phyloP scores from a whole-genome alignment of 2,797 vertebrate genomes.

The Enteromius fasciolatus region DNA sequence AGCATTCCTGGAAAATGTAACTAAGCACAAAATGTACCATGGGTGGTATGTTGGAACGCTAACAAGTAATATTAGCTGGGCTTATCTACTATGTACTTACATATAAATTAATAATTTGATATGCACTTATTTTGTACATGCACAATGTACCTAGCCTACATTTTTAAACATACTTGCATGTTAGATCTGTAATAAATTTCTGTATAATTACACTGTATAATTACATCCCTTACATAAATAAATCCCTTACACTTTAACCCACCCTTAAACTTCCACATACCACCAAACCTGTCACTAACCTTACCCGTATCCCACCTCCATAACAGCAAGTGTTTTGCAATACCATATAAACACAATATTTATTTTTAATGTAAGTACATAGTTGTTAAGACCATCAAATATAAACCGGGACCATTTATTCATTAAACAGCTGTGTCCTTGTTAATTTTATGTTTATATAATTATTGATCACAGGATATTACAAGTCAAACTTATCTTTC shows the following conservation, averaged over 20 bases:
- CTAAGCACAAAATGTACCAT: no score
- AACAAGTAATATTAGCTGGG: not conserved
- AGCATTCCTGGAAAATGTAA: no score
- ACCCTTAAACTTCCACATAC: not conserved
- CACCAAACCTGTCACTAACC: not conserved
- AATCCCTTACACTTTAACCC: not conserved
- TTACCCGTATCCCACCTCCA: not conserved
- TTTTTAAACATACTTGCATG: not conserved
- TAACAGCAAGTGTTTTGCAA: not conserved
- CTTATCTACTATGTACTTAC: not conserved
- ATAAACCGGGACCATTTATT: not conserved
- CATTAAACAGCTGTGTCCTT: not conserved
- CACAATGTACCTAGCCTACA: not conserved
- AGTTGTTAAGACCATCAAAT: not conserved
- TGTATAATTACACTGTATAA: not conserved
- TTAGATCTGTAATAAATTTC: not conserved
- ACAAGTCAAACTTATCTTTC: not conserved
- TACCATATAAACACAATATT: not conserved
- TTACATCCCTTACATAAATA: no score
- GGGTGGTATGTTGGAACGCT: no score
- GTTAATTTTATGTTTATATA: not conserved
- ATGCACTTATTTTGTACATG: not conserved
- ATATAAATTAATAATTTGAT: not conserved
- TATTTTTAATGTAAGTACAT: not conserved
- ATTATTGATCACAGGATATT: not conserved